Evolutionary conservation across 2,797 vertebrate genomes (phyloP).

Genomic region (Phoeniculus purpureus): DNA sequence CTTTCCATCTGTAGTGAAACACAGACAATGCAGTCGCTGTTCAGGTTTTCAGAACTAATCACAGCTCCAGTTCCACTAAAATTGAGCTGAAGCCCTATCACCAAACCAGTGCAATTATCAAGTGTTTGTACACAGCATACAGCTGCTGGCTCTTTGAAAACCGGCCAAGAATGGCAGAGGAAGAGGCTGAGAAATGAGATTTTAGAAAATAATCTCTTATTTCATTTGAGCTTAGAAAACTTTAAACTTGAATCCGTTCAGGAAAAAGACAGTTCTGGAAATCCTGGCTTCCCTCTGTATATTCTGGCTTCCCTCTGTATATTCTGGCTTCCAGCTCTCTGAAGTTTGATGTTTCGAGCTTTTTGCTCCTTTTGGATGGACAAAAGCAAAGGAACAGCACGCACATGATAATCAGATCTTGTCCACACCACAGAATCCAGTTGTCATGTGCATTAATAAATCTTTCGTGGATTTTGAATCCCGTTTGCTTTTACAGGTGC

Average conservation of each 20-base stretch:
- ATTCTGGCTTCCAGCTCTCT: background rate
- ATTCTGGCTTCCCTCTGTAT: background rate
- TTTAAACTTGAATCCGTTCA: background rate
- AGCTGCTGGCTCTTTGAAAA: background rate
- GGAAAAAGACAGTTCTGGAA: background rate
- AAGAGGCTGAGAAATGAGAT: background rate
- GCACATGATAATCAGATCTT: background rate
- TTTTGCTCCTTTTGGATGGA: background rate
- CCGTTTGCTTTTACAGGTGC: background rate
- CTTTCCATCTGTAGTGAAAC: background rate
- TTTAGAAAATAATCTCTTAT: background rate
- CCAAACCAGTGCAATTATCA: constrained; percentile 11
- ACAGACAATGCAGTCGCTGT: background rate
- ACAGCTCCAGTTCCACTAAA: background rate
- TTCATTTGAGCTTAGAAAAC: background rate
- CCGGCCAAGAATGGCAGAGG: background rate
- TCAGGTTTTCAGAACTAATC: constrained; percentile 1
- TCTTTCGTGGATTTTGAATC: background rate
- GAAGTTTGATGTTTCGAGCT: background rate
- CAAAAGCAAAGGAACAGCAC: background rate
- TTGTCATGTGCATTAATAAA: background rate
- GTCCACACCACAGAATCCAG: background rate
- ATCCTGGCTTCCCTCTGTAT: background rate
- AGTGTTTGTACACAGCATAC: background rate
- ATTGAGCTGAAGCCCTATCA: background rate